Conservation (phyloP, 1,140 invertebrate genomes). For the Acarapis woodi region DNA sequence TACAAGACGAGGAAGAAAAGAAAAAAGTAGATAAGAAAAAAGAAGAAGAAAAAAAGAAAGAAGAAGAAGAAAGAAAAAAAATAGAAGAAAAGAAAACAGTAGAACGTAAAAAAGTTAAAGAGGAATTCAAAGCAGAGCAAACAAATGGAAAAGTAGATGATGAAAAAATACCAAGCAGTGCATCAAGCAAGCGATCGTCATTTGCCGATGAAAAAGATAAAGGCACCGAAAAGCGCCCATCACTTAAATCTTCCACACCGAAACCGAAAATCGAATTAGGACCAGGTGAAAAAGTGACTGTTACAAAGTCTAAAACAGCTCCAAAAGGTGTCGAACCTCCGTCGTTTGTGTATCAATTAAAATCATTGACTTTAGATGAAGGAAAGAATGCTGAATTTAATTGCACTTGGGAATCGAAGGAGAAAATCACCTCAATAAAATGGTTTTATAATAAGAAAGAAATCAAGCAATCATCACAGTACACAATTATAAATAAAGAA, state of each 20-base stretch:
- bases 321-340: conserved; percentile 2
- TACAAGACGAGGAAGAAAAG: neutral
- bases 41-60: conserved; percentile 8
- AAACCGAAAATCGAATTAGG: too few species aligned
- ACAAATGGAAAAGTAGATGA: too few species aligned
- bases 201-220: too few species aligned
- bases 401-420: conserved; percentile 20
- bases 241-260: neutral
- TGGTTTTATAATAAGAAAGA: conserved; percentile 51
- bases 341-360: conserved; percentile 5
- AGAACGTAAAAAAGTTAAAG: neutral
- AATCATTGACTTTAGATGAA: conserved; percentile 28
- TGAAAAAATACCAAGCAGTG: too few species aligned
- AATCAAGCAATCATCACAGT: conserved; percentile 33
- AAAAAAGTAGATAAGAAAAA: neutral
- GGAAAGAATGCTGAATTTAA: conserved; percentile 44
- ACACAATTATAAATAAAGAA: conserved; percentile 46
- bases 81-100: conserved; percentile 22
- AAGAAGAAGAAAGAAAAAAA: conserved; percentile 24
- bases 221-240: too few species aligned
- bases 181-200: too few species aligned
- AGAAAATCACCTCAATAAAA: conserved; percentile 42
- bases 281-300: conserved; percentile 6
- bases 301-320: conserved; percentile 5
- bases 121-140: too few species aligned